Conservation (phyloP, 2,113 vertebrate genomes). For the Eira barbara region DNA sequence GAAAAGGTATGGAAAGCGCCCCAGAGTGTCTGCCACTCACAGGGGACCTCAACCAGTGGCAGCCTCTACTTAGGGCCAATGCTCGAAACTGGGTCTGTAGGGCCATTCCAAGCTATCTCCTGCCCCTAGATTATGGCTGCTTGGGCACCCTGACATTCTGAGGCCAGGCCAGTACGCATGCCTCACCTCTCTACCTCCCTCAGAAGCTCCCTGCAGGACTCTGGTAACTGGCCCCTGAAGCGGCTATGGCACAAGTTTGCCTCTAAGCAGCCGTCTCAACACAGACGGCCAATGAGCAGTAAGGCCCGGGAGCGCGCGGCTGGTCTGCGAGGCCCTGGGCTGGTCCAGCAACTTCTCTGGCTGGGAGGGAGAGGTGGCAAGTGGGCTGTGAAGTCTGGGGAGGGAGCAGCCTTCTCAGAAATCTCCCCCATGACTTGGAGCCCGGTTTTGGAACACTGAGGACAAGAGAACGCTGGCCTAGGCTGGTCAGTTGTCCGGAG, state of each 20-base stretch:
- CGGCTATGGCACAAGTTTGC: not conserved
- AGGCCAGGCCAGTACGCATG: not conserved
- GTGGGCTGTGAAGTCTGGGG: not conserved
- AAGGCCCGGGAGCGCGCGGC: accelerated
- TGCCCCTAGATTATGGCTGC: not conserved
- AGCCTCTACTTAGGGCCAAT: not conserved
- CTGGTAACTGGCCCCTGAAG: not conserved
- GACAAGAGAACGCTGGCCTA: not conserved
- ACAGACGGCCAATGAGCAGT: not conserved
- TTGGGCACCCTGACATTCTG: not conserved
- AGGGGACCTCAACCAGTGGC: accelerated
- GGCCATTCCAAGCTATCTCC: not conserved
- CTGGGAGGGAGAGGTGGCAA: not conserved
- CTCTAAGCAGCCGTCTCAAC: not conserved
- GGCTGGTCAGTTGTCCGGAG: not conserved
- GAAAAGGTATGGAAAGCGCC: not conserved
- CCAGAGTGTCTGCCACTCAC: not conserved
- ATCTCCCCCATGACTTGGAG: not conserved
- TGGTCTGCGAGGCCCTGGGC: not conserved
- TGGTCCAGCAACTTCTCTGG: not conserved
- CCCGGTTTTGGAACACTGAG: not conserved
- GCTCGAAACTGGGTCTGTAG: not conserved
- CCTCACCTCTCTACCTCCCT: not conserved
- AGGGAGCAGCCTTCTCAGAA: not conserved
- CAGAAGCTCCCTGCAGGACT: not conserved